phyloP scores from a whole-genome alignment of 1,140 invertebrate genomes.

The Druon quercuslanigerum region DNA sequence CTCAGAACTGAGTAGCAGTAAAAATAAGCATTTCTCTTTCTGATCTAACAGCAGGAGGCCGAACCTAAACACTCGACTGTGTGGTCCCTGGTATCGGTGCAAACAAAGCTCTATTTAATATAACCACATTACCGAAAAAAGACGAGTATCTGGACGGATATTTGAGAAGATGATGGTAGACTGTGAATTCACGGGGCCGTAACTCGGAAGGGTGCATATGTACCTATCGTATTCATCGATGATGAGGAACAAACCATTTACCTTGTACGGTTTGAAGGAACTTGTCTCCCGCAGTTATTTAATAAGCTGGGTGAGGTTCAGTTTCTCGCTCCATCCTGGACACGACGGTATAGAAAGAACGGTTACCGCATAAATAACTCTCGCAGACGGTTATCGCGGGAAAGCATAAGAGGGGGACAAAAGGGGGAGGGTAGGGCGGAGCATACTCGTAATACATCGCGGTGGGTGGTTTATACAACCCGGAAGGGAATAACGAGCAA shows the following conservation, averaged over 20 bases:
- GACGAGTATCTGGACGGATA: not conserved
- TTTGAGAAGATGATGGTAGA: slow-evolving; percentile 7
- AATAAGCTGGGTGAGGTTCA: slow-evolving; percentile 50
- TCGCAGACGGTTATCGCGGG: slow-evolving; percentile 38
- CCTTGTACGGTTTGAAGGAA: slow-evolving; percentile 27
- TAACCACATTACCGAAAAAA: not conserved
- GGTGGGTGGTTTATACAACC: slow-evolving; percentile 51
- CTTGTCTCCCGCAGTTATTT: slow-evolving; percentile 47
- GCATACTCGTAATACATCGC: slow-evolving; percentile 9
- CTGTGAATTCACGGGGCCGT: not conserved
- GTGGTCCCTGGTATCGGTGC: not conserved
- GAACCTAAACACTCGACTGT: not conserved
- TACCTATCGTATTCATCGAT: slow-evolving; percentile 39
- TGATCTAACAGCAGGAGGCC: no score
- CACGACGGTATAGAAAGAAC: slow-evolving; percentile 39
- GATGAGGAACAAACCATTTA: slow-evolving; percentile 30
- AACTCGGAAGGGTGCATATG: slow-evolving; percentile 36
- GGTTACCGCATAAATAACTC: slow-evolving; percentile 49
- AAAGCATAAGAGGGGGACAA: slow-evolving; percentile 16
- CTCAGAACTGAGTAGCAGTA: no score
- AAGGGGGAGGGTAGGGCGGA: slow-evolving; percentile 31
- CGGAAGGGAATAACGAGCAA: slow-evolving; percentile 46
- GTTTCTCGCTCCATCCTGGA: slow-evolving; percentile 41
- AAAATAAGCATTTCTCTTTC: no score
- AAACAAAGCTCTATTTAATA: slow-evolving; percentile 1